Evolutionary conservation across 2,797 vertebrate genomes (phyloP), one percentile per base, ranked within the genome.

Genomic region (Sebastes diaconus): DNA sequence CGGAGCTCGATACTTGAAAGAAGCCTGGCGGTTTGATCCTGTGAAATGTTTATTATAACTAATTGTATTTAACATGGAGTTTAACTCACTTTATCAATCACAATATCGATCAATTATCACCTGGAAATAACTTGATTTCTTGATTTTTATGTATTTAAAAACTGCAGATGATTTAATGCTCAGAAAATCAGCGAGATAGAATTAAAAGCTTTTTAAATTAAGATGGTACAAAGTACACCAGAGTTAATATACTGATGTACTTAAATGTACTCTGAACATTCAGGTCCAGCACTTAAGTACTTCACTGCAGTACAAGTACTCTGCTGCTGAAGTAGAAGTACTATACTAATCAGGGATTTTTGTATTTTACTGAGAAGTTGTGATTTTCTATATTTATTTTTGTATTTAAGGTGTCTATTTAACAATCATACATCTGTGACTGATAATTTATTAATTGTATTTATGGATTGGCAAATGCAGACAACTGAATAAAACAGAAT

Each of bases 391-490:
- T 86, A 90, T 90, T 90, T 90, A 90, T 92, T 83, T 68, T 46
- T 54, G 2, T 91, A 90, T 90, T 91, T 88, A 90, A 83, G 8
- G 2, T 66, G 6, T 76, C 32, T 73, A 93, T 88, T 91, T 91
- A 85, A 87, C 52, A 27, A 32, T 27, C 11, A 9, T 39, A 10
- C 22, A 74, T 42, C 59, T 75, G 25, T 76, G 20, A 71, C 14
- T 82, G 27, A 61, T 84, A 76, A 92, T 90, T 90, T 92, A 93
- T 92, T 92, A 1, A 59, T 71, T 77, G 14, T 85, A 90, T 91
- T 90, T 91, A 92, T 91, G 85, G 69, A 91, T 85, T 87, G 77
- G 78, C 57, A 70, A 25, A 73, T 61, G 59, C 6, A 81, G 16
- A 69, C 14, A 58, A 74, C 30, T 30, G 27, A 90, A 86, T 88